Conservation (phyloP, 2,113 vertebrate species). For the Canis aureus region DNA sequence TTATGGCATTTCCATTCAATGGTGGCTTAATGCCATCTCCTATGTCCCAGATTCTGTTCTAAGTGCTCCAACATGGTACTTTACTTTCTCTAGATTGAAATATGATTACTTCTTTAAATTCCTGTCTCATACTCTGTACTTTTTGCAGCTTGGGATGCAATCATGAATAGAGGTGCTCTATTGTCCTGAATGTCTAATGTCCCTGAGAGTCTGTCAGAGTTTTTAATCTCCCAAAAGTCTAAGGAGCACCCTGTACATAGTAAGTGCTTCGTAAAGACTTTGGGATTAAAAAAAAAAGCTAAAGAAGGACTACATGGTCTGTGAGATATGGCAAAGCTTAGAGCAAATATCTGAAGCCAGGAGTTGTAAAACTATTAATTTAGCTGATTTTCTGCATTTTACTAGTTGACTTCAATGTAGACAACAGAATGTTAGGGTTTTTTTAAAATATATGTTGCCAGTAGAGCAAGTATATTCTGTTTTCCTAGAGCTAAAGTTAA, state of each 20-base stretch:
- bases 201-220: neutral
- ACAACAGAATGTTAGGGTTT: neutral
- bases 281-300: neutral
- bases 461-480: neutral
- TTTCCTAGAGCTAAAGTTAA: neutral
- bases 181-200: neutral
- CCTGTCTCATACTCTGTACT: neutral
- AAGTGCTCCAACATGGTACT: neutral
- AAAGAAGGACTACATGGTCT: neutral
- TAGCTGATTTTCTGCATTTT: slow-evolving; percentile 9
- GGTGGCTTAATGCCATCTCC: neutral
- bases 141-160: neutral
- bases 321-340: neutral
- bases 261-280: neutral
- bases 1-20: neutral
- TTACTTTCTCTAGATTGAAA: neutral
- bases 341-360: neutral
- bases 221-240: neutral
- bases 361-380: slow-evolving; percentile 21
- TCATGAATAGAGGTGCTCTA: neutral
- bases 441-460: neutral
- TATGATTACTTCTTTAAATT: neutral
- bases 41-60: neutral
- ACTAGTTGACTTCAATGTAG: neutral
- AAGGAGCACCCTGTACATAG: neutral